phyloP scores from a whole-genome alignment of 2,113 vertebrate genomes.

The Cyanistes caeruleus region DNA sequence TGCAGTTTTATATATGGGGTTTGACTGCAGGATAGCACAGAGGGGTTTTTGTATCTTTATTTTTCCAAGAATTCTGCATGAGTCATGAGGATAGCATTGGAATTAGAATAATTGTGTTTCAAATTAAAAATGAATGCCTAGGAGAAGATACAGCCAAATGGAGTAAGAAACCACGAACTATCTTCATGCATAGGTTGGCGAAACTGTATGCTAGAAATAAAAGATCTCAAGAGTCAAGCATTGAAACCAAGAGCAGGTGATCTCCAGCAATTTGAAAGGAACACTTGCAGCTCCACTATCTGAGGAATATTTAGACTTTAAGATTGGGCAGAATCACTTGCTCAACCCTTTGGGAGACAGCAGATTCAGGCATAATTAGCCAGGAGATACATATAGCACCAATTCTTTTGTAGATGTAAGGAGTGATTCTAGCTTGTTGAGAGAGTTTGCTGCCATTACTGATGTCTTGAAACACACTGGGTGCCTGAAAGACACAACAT shows the following conservation, averaged over 20 bases:
- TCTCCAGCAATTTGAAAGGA: neutral
- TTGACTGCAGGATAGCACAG: neutral
- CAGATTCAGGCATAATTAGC: neutral
- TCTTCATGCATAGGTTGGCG: neutral
- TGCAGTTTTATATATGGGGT: neutral
- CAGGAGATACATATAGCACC: neutral
- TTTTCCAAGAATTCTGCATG: neutral
- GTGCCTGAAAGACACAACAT: neutral
- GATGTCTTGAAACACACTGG: neutral
- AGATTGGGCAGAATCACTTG: rapidly evolving
- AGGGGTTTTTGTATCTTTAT: neutral
- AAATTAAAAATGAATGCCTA: rapidly evolving
- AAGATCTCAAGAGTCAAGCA: neutral
- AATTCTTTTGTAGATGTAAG: neutral
- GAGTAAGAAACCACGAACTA: neutral
- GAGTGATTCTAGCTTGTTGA: neutral
- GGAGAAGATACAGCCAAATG: neutral
- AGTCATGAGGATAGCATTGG: neutral
- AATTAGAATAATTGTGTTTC: neutral
- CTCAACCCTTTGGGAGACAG: neutral
- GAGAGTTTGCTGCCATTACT: neutral
- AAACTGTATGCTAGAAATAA: neutral
- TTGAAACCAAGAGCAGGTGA: neutral
- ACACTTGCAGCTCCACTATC: neutral
- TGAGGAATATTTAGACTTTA: neutral